Evolutionary conservation across 2,797 vertebrate species (phyloP).

Genomic region (Rhynchotus rufescens): DNA sequence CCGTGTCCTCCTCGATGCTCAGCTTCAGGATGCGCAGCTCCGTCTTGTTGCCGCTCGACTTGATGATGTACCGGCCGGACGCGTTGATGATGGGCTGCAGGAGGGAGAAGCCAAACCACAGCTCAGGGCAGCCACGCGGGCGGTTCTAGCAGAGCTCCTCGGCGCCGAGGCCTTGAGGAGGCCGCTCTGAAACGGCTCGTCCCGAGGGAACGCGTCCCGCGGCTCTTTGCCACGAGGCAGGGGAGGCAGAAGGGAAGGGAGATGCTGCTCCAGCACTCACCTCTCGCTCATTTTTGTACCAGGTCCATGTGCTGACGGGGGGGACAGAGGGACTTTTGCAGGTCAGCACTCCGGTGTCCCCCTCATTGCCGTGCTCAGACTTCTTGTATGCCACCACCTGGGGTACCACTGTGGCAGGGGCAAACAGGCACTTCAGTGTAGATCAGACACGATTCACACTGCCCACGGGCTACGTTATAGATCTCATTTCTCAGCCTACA

Average conservation of each 20-base stretch:
- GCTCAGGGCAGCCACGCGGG: not conserved
- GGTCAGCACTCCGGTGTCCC: constrained; percentile 80
- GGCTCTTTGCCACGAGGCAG: not conserved
- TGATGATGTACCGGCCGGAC: constrained; percentile 82
- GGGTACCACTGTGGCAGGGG: constrained; percentile 78
- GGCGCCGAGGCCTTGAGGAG: not conserved
- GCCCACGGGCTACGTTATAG: not conserved
- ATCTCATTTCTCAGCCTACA: too few relatives aligned
- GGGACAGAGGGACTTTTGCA: constrained; percentile 87
- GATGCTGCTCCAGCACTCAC: not conserved
- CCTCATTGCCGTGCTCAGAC: constrained; percentile 90
- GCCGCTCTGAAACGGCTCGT: not conserved
- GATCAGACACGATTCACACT: not conserved
- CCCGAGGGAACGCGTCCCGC: not conserved
- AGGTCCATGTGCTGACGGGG: constrained; percentile 53
- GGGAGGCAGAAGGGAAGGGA: not conserved
- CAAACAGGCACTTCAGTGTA: fast-evolving
- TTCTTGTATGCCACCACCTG: constrained; percentile 85
- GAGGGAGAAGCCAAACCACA: not conserved
- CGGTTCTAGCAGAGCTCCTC: not conserved
- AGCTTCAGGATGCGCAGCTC: constrained; percentile 81
- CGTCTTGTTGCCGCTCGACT: constrained; percentile 78
- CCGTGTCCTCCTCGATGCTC: constrained; percentile 80
- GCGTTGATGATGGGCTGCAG: constrained; percentile 83
- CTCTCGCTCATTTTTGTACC: constrained; percentile 51